These are phyloP conservation scores for Scaptomyza polygonia DNA, from an alignment of 2,888 invertebrate species.

Conservation along the genomic window DNA sequence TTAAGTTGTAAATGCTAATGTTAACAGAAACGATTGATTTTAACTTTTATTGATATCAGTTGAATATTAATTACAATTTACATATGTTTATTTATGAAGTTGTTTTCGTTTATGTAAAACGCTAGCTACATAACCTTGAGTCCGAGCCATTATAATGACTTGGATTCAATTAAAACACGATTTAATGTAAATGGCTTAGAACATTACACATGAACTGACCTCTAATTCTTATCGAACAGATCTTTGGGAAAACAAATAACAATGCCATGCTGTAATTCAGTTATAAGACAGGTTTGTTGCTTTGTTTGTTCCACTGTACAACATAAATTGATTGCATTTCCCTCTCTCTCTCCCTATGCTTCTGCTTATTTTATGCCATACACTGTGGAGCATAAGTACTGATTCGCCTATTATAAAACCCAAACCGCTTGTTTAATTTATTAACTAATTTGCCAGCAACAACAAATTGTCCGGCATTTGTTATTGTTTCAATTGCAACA, in stretches of 20 bases:
- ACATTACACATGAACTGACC: constrained; percentile 31
- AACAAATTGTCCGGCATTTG: constrained; percentile 71
- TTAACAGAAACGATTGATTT: too few species aligned
- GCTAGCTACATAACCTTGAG: constrained; percentile 25
- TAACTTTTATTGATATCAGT: not conserved
- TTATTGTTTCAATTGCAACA: constrained; percentile 80
- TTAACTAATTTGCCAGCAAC: constrained; percentile 73
- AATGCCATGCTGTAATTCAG: constrained; percentile 19
- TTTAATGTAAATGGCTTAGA: constrained; percentile 47
- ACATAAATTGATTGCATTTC: constrained; percentile 45
- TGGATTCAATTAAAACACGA: constrained; percentile 40
- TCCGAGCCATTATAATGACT: constrained; percentile 13
- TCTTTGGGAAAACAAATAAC: constrained; percentile 22
- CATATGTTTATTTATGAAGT: not conserved
- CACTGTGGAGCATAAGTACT: constrained; percentile 22
- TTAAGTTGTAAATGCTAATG: too few species aligned
- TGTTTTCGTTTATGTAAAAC: constrained; percentile 1
- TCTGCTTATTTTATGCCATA: constrained; percentile 20
- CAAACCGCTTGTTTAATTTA: constrained; percentile 49
- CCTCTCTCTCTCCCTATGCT: constrained; percentile 14
- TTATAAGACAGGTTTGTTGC: not conserved
- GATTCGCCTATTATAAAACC: constrained; percentile 25
- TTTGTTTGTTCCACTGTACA: constrained; percentile 20
- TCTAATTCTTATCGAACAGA: constrained; percentile 35
- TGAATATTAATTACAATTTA: not conserved